These are phyloP conservation scores for Corythaixoides concolor DNA, from an alignment of 2,113 vertebrate genomes.

Conservation along the genomic window DNA sequence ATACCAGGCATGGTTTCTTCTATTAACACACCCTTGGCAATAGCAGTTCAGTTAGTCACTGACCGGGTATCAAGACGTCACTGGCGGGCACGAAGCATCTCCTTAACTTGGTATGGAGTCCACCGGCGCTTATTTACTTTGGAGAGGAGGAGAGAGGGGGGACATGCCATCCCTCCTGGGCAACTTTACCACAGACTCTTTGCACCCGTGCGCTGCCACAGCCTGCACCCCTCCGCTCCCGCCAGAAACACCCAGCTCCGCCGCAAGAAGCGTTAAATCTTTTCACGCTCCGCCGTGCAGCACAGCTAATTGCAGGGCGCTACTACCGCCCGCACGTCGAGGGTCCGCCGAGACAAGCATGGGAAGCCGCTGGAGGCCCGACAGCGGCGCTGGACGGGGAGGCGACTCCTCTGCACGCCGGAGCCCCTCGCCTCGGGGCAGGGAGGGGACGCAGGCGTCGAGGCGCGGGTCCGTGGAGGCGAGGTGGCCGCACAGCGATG, in stretches of 20 bases:
- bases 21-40: conserved; percentile 53
- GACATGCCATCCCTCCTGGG: neutral
- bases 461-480: neutral
- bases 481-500: conserved; percentile 47
- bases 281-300: neutral
- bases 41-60: conserved; percentile 44
- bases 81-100: neutral
- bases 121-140: neutral
- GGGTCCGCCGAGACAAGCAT: neutral
- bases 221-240: neutral
- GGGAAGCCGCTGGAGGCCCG: neutral
- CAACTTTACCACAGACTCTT: neutral
- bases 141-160: neutral
- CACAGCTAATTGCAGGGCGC: fast-evolving
- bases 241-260: neutral
- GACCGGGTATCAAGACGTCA: conserved; percentile 35
- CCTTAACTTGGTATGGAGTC: neutral
- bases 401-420: neutral
- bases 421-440: neutral
- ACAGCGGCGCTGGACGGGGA: fast-evolving
- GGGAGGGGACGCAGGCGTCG: neutral
- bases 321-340: neutral
- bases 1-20: conserved; percentile 17
- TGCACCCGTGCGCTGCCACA: fast-evolving
- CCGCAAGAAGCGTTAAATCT: fast-evolving